Conservation (phyloP, 1,140 invertebrate genomes). For the Heliconius hermathena region DNA sequence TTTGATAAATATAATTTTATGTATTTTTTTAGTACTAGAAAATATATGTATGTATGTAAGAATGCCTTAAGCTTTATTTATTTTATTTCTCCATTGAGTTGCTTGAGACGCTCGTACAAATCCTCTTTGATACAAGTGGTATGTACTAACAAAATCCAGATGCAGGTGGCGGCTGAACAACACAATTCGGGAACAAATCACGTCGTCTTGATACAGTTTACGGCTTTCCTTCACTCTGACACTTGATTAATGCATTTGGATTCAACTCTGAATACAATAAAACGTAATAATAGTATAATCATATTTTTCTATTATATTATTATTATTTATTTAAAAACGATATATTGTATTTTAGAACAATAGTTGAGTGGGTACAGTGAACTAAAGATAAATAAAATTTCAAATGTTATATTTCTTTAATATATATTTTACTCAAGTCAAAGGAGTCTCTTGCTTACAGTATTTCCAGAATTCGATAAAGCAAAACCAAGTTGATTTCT, state of each 20-base stretch:
- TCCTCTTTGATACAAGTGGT: constrained; percentile 22
- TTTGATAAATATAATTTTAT: not conserved
- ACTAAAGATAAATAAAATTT: too few species aligned
- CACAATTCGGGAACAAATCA: constrained; percentile 24
- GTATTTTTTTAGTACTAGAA: not conserved
- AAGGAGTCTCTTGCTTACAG: too few species aligned
- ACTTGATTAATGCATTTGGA: constrained; percentile 12
- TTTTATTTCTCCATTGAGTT: not conserved
- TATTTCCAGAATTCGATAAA: too few species aligned
- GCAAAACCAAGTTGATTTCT: too few species aligned
- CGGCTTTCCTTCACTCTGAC: constrained; percentile 23
- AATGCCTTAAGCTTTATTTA: not conserved
- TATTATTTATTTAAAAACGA: too few species aligned
- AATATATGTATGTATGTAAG: not conserved
- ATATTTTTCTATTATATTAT: not conserved
- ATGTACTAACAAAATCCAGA: constrained; percentile 23
- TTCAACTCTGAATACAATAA: not conserved
- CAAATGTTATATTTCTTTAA: too few species aligned
- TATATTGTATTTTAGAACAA: too few species aligned
- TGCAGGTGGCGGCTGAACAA: constrained; percentile 21
- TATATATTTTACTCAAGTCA: too few species aligned
- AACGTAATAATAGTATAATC: not conserved
- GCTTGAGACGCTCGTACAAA: constrained; percentile 13
- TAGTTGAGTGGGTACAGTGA: too few species aligned
- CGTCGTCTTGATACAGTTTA: constrained; percentile 12